Evolutionary conservation across 2,888 invertebrate species (phyloP), one percentile per base, ranked within the genome.

Genomic region (Zelleria hepariella): DNA sequence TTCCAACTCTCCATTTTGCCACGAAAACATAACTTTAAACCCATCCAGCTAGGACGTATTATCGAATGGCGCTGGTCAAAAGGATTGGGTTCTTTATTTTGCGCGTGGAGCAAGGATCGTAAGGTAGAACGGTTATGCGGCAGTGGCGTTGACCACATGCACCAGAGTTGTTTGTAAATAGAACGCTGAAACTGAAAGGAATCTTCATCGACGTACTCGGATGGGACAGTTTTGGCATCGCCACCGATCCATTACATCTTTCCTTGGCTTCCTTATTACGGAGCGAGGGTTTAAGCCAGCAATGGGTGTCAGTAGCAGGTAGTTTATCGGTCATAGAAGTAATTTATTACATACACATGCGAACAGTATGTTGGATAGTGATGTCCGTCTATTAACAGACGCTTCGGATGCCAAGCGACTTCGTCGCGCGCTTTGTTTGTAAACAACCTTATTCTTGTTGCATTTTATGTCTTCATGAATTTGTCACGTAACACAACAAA

Each of bases 61-160:
- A 10, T 80, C 62, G 71, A 62, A 59, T 70, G 65, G 27, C 55
- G 21, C 32, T 4, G 57, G 32, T 42, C 57, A 47, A 62, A 58
- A 62, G 62, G 64, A 67, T 70, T 68, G 68, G 69, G 70, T 67
- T 72, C 75, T 79, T 77, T 68, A 76, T 73, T 73, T 78, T 72
- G 75, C 75, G 77, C 76, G 71, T 75, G 75, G 76, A 80, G 78
- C 78, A 80, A 77, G 74, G 75, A 77, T 77, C 70, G 74, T 80
- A 76, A 83, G 82, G 83, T 84, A 79, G 79, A 78, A 83, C 79
- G 79, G 82, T 82, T 83, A 83, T 82, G 85, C 81, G 75, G 84
- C 81, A 80, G 77, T 83, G 86, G 80, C 86, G 87, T 81, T 88
- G 88, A 87, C 87, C 87, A 88, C 86, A 87, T 87, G 88, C 86